Conservation (phyloP, 2,888 invertebrate species). For the Drosophila mulleri region DNA sequence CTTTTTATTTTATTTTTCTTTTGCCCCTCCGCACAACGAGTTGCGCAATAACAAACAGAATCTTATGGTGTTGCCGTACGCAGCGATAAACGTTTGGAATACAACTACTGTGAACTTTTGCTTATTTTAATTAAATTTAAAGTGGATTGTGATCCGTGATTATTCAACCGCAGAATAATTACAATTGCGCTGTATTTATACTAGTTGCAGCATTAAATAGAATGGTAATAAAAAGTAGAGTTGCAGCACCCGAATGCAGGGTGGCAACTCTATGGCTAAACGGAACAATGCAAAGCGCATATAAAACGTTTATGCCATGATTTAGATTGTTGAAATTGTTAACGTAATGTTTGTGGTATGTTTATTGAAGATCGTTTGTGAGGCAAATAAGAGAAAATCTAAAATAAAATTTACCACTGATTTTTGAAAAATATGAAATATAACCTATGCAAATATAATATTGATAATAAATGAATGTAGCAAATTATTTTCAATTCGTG, state of each 20-base stretch:
- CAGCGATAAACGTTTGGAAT: slow-evolving; percentile 10
- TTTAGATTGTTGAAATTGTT: slow-evolving; percentile 1
- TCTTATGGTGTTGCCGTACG: slow-evolving; percentile 43
- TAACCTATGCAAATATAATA: background rate
- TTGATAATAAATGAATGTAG: background rate
- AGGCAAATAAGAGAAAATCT: background rate
- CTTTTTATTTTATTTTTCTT: slow-evolving; percentile 21
- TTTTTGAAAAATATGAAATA: background rate
- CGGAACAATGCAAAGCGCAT: slow-evolving; percentile 45
- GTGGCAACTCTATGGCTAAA: slow-evolving; percentile 44
- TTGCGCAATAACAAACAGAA: slow-evolving; percentile 77
- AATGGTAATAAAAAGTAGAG: slow-evolving; percentile 21
- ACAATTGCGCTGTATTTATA: slow-evolving; percentile 19
- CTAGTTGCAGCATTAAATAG: slow-evolving; percentile 18
- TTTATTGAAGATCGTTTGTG: background rate
- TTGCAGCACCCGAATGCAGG: slow-evolving; percentile 25
- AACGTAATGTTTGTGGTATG: background rate
- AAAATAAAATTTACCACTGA: too few species aligned
- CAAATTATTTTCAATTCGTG: background rate
- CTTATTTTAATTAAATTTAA: background rate
- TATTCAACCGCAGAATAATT: slow-evolving; percentile 9
- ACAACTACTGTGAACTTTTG: background rate
- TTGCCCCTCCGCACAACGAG: slow-evolving; percentile 31
- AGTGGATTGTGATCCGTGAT: background rate
- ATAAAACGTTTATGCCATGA: slow-evolving; percentile 33